Evolutionary conservation across 2,113 vertebrate genomes (phyloP), one percentile per base, ranked within the genome.

Genomic region (Hemiscyllium ocellatum): DNA sequence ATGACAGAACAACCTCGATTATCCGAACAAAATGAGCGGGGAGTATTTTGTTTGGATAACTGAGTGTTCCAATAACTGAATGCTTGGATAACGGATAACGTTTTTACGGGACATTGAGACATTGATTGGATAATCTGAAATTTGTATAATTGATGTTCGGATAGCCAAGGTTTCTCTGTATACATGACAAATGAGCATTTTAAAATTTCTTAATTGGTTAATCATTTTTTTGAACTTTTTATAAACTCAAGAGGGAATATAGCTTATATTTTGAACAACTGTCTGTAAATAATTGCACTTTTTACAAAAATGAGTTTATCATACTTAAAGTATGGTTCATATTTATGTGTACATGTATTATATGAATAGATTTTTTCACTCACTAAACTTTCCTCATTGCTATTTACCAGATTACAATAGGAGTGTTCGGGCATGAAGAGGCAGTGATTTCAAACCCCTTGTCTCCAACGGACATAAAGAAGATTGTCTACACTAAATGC

Each of bases 371-470:
- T 94, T 13, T 19, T 19, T 50, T 52, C 47, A 47, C 47, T 72
- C 37, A 47, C 24, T 95, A 90, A 33, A 29, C 61, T 90, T 70
- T 72, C 24, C 26, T 95, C 24, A 95, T 26, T 76, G 68, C 50
- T 76, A 52, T 95, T 96, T 96, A 0, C 0, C 96, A 99, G 99
- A 99, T 99, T 97, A 99, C 99, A 19, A 98, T 99, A 66, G 99
- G 99, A 83, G 97, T 99, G 37, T 99, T 99, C 96, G 99, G 99
- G 37, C 99, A 99, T 3, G 98, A 99, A 96, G 99, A 99, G 97
- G 98, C 97, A 68, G 98, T 99, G 97, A 99, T 99, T 97, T 99
- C 99, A 94, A 99, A 99, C 97, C 99, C 99, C 0, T 97, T 99
- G 96, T 99, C 99, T 69, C 99, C 99, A 0, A 97, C 97, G 90